Base-by-base conservation (phyloP, 2,888 invertebrate genomes). In the Conops quadrifasciatus region DNA sequence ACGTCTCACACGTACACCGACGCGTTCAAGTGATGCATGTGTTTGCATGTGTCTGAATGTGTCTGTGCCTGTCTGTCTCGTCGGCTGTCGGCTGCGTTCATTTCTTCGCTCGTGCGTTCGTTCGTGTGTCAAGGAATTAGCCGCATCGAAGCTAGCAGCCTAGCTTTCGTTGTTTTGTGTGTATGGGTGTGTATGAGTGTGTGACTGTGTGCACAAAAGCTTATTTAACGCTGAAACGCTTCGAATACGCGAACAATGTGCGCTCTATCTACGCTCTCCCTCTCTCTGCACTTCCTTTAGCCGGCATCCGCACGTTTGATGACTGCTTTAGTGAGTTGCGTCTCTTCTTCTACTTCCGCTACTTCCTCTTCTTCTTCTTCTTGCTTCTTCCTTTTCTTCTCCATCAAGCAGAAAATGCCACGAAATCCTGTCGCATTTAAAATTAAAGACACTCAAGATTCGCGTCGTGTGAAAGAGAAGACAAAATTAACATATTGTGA, bases 401-500 rank as follows among this genome's bases (percentile, higher is more conserved):
- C 28, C 19, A 16, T 2, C 28, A n/a, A 13, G 19, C 56, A 7
- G 51, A 19, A 66, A 16, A 7, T 28, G 16, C 21, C 45, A 45
- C 62, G 51, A 68, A 68, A 68, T 60, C 43, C 68, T 68, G 60
- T 68, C 47, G 49, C 49, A 68, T 51, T 68, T 62, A 21, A 68
- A 62, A 36, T 24, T 60, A 68, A 68, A 21, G 62, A 36, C 62
- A 62, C 68, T 68, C 68, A 30, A 49, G 51, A 66, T n/a, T 58
- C 49, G 62, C 73, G 71, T 73, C n/a, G n/a, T n/a, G n/a, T n/a
- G n/a, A n/a, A 76, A 76, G 9, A 36, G 5, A 7, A 36, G 9
- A 36, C 4, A 36, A 77, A 77, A 76, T 77, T 76, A 76, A 74
- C 76, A 75, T 76, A 77, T 76, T 76, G 73, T 76, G 72, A 72